These are phyloP conservation scores for Scleropages formosus DNA, from an alignment of 2,797 vertebrate species.

Conservation along the genomic window DNA sequence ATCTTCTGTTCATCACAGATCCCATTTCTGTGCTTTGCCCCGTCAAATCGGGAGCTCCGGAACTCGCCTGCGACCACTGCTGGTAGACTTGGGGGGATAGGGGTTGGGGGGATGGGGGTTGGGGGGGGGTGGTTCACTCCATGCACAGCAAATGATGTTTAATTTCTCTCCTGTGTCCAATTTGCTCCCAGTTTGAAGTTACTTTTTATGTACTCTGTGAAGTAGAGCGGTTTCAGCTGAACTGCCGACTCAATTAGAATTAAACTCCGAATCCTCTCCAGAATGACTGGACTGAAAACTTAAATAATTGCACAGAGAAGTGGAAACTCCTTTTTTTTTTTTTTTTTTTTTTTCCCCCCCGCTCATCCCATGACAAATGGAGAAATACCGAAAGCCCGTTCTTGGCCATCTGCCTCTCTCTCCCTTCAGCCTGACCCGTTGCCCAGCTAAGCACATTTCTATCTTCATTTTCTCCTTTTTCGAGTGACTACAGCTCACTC, in stretches of 20 bases:
- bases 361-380: not conserved
- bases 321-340: not conserved
- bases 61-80: slow-evolving; percentile 24
- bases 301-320: not conserved
- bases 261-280: not conserved
- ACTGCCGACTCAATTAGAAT: slow-evolving; percentile 1
- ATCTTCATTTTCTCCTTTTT: no score
- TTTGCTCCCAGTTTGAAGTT: slow-evolving; percentile 43
- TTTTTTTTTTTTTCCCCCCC: no score
- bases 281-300: not conserved
- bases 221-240: slow-evolving; percentile 1
- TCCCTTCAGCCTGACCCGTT: no score
- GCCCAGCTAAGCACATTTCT: no score
- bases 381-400: not conserved
- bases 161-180: slow-evolving; percentile 45
- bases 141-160: slow-evolving; percentile 46
- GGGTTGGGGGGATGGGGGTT: no score
- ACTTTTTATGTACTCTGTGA: slow-evolving; percentile 35
- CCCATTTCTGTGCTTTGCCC: not conserved
- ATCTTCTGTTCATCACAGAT: no score
- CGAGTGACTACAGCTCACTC: no score
- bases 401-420: no score
- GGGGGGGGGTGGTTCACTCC: slow-evolving; percentile 31
- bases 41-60: not conserved
- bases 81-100: slow-evolving; percentile 22